These are phyloP conservation scores for Congeria kusceri DNA, from an alignment of 2,888 invertebrate species.

Conservation along the genomic window DNA sequence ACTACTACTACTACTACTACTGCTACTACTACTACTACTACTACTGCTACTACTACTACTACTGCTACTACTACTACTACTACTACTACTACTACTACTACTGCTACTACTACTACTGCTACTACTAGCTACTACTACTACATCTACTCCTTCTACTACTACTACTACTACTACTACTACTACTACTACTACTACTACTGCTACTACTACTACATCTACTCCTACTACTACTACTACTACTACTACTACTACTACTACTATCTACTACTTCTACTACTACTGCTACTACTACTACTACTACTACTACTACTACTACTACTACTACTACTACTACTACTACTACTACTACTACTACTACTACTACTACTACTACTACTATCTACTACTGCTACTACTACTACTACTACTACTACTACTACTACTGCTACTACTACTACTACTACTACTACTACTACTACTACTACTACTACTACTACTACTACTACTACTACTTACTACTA, in stretches of 20 bases:
- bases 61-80: conserved; percentile 15
- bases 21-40: not conserved
- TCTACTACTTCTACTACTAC: conserved; percentile 7
- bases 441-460: conserved; percentile 26
- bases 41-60: conserved; percentile 16
- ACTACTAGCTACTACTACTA: no score
- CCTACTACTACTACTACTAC: no score
- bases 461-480: conserved; percentile 36
- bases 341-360: conserved; percentile 33
- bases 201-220: no score
- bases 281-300: conserved; percentile 15
- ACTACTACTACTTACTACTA: no score
- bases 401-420: conserved; percentile 27
- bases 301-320: not conserved
- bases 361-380: conserved; percentile 23
- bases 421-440: conserved; percentile 15
- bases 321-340: conserved; percentile 17
- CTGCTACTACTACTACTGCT: not conserved
- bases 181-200: no score
- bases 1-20: conserved; percentile 19
- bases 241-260: no score
- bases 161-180: no score
- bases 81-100: conserved; percentile 8
- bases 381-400: conserved; percentile 17
- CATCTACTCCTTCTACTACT: no score